phyloP scores from a whole-genome alignment of 2,797 vertebrate species.

The Enteromius radiatus region DNA sequence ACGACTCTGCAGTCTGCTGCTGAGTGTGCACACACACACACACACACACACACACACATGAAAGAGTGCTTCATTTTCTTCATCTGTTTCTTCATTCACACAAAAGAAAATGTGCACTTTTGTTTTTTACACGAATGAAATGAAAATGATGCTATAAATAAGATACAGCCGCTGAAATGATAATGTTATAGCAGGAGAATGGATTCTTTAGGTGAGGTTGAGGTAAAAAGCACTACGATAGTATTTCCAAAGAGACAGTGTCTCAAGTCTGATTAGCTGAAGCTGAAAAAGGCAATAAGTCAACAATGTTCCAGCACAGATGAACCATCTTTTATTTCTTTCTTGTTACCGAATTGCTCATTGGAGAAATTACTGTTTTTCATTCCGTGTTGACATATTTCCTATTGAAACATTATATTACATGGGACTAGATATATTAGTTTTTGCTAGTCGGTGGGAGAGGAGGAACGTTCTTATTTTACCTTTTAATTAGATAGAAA shows the following conservation, averaged over 20 bases:
- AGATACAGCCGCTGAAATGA: background rate
- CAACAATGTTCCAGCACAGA: background rate
- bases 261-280: background rate
- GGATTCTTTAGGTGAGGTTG: conserved; percentile 13
- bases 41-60: conserved; percentile 8
- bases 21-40: conserved; percentile 38
- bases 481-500: background rate
- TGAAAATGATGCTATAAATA: conserved; percentile 40
- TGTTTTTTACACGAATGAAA: conserved; percentile 17
- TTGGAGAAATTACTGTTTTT: conserved; percentile 10
- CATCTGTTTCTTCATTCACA: conserved; percentile 29
- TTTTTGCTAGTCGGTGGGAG: background rate
- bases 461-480: background rate
- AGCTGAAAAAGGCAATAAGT: conserved; percentile 23
- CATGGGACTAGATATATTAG: background rate
- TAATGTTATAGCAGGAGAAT: conserved; percentile 14
- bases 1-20: conserved; percentile 57
- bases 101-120: conserved; percentile 30
- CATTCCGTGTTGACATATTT: background rate
- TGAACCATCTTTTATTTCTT: background rate
- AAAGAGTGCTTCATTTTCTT: conserved; percentile 10
- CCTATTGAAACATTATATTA: background rate
- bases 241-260: conserved; percentile 11
- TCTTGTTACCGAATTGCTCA: conserved; percentile 5
- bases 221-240: background rate